Evolutionary conservation across 2,113 vertebrate genomes (phyloP).

Genomic region (Siniperca chuatsi): DNA sequence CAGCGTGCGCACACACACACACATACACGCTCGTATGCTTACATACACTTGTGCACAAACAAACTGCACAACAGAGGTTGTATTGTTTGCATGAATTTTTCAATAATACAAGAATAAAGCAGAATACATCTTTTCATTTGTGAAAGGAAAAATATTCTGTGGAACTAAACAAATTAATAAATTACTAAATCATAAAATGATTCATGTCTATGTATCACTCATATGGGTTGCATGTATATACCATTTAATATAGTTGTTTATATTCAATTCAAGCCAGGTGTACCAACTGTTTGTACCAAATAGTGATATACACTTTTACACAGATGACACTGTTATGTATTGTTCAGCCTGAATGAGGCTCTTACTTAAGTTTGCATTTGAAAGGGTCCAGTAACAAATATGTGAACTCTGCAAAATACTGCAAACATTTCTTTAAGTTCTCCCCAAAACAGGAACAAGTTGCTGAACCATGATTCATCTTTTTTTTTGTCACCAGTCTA

Average conservation of each 20-base stretch:
- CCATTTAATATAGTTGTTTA: neutral
- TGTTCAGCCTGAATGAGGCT: no score
- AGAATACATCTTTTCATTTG: neutral
- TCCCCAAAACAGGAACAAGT: no score
- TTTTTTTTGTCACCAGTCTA: no score
- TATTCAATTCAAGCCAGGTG: neutral
- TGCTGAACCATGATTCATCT: no score
- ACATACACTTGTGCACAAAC: neutral
- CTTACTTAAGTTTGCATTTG: no score
- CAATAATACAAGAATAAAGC: neutral
- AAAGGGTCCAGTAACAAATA: no score
- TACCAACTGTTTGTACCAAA: neutral
- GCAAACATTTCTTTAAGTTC: no score
- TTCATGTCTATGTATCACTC: neutral
- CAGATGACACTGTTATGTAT: no score
- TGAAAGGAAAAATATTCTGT: neutral
- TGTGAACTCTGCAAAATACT: no score
- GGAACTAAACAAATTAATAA: neutral
- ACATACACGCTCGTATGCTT: neutral
- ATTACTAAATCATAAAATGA: neutral
- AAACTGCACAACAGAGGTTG: conserved; percentile 13
- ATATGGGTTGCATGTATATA: no score
- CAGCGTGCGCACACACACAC: neutral
- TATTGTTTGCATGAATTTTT: conserved; percentile 7
- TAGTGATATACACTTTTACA: no score